Percentiles rank a stretch among this genome's conserved stretches.
These are phyloP conservation scores for Zaprionus bogoriensis DNA, from an alignment of 2,888 invertebrate genomes.

Conservation along the genomic window DNA sequence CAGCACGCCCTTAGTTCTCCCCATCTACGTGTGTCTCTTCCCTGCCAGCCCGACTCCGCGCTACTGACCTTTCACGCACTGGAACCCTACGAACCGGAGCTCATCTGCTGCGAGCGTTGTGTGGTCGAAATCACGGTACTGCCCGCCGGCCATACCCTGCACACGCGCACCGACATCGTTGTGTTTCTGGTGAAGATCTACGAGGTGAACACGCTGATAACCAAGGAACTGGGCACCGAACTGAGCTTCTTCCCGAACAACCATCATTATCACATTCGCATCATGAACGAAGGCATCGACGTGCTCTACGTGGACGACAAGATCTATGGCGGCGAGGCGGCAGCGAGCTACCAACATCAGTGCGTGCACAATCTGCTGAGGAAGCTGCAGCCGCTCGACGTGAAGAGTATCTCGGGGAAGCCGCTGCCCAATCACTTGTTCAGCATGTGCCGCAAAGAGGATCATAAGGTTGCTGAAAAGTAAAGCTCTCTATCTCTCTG, in stretches of 20 bases:
- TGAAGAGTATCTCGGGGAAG: conserved; percentile 44
- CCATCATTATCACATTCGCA: conserved; percentile 53
- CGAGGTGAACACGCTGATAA: conserved; percentile 43
- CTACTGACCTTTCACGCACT: conserved; percentile 55
- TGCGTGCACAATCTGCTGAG: conserved; percentile 38
- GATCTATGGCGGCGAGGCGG: conserved; percentile 15
- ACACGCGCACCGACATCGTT: conserved; percentile 37
- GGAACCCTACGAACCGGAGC: conserved; percentile 51
- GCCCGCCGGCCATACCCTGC: conserved; percentile 50
- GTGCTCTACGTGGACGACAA: conserved; percentile 54
- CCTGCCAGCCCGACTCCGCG: conserved; percentile 33
- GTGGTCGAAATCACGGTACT: conserved; percentile 53
- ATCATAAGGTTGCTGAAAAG: background rate
- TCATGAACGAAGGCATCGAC: conserved; percentile 59
- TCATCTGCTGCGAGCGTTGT: conserved; percentile 49
- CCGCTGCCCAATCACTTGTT: conserved; percentile 37
- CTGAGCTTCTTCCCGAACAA: conserved; percentile 54
- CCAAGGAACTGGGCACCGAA: conserved; percentile 56
- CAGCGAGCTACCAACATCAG: conserved; percentile 33
- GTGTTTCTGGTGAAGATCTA: conserved; percentile 51
- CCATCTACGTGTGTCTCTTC: background rate
- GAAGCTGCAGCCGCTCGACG: conserved; percentile 40
- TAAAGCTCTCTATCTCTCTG: background rate
- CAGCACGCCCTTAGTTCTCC: background rate
- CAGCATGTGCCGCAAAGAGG: conserved; percentile 36